These are phyloP conservation scores for Halictus ligatus DNA, from an alignment of 2,888 invertebrate genomes.

Conservation along the genomic window DNA sequence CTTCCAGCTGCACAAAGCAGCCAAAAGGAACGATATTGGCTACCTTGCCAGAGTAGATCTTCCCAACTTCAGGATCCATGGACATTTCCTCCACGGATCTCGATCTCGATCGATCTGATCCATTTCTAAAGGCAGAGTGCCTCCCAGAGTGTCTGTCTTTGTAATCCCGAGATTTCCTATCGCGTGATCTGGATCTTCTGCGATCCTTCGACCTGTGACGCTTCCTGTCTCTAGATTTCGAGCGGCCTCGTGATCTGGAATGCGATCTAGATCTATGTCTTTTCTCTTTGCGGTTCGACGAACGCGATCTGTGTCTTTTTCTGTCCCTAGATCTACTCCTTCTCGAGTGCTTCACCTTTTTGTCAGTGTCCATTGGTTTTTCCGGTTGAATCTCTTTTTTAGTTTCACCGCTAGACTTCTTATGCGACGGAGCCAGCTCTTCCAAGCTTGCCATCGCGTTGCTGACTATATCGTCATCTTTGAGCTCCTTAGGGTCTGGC, in stretches of 20 bases:
- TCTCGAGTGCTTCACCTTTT: slow-evolving; percentile 66
- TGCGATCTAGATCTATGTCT: slow-evolving; percentile 67
- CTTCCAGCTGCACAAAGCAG: slow-evolving; percentile 98
- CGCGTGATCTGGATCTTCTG: slow-evolving; percentile 74
- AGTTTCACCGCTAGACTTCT: slow-evolving; percentile 63
- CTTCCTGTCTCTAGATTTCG: slow-evolving; percentile 65
- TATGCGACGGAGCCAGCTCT: slow-evolving; percentile 91
- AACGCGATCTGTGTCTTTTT: slow-evolving; percentile 72
- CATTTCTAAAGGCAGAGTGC: slow-evolving; percentile 38
- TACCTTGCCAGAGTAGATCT: slow-evolving; percentile 97
- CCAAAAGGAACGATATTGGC: slow-evolving; percentile 99
- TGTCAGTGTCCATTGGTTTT: slow-evolving; percentile 71
- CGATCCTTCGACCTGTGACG: slow-evolving; percentile 70
- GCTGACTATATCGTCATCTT: slow-evolving; percentile 87
- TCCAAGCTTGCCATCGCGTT: slow-evolving; percentile 95
- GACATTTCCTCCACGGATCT: slow-evolving; percentile 86
- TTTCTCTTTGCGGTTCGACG: slow-evolving; percentile 62
- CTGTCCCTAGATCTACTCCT: slow-evolving; percentile 75
- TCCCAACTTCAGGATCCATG: slow-evolving; percentile 92
- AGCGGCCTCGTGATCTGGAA: slow-evolving; percentile 71
- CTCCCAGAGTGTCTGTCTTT: slow-evolving; percentile 79
- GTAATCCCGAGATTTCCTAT: slow-evolving; percentile 74
- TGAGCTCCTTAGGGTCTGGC: slow-evolving; percentile 66
- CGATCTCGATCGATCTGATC: slow-evolving; percentile 74
- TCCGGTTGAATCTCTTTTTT: slow-evolving; percentile 67